A percentile compares a stretch with the other conserved stretches of the same genome.
Conservation (phyloP, 1,140 invertebrate species). For the Euglossa dilemma region DNA sequence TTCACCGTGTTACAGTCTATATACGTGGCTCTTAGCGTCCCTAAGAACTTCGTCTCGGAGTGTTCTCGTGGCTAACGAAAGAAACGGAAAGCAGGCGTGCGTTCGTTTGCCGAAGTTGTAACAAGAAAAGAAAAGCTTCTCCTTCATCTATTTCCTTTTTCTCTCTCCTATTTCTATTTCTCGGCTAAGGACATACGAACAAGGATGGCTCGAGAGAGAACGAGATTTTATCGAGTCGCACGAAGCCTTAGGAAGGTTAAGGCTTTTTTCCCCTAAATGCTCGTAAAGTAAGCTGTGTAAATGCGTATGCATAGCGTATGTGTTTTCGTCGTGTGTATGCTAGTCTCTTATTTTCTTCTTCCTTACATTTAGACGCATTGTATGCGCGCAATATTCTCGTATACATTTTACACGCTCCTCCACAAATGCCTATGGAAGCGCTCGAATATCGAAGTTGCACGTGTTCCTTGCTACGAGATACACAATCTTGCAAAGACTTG, state of each 20-base stretch:
- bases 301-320: constrained; percentile 28
- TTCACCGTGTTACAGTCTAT: constrained; percentile 4
- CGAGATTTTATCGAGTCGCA: background rate
- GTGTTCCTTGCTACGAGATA: constrained; percentile 21
- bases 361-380: constrained; percentile 16
- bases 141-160: background rate
- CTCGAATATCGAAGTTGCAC: constrained; percentile 25
- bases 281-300: constrained; percentile 32
- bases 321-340: background rate
- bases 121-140: background rate
- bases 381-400: constrained; percentile 56
- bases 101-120: background rate
- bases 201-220: background rate
- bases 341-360: background rate
- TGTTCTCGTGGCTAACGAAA: background rate
- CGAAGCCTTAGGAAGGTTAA: constrained; percentile 29
- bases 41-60: background rate
- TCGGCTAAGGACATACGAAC: background rate
- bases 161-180: background rate
- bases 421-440: constrained; percentile 60
- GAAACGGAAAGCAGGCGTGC: background rate
- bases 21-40: background rate
- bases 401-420: constrained; percentile 60
- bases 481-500: background rate
- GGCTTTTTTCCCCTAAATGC: constrained; percentile 13